Conservation (phyloP, 2,113 vertebrate species). For the Dipodomys stephensi region DNA sequence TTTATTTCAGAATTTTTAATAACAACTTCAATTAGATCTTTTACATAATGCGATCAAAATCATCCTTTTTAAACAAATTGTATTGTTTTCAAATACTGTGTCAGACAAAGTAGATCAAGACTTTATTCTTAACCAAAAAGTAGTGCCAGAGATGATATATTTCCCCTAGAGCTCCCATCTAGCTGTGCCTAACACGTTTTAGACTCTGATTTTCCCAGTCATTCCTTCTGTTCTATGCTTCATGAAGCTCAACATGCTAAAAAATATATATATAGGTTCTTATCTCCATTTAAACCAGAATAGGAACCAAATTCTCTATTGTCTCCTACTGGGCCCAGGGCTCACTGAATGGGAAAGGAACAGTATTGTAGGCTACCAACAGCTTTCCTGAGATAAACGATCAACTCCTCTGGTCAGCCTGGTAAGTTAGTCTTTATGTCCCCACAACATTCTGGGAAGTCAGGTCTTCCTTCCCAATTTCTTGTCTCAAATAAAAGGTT, state of each 20-base stretch:
- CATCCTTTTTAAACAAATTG: not conserved
- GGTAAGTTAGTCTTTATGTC: not conserved
- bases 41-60: constrained; percentile 64
- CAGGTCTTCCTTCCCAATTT: not conserved
- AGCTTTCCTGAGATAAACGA: not conserved
- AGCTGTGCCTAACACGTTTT: not conserved
- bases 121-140: constrained; percentile 38
- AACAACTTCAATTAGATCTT: constrained; percentile 64
- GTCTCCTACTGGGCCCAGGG: not conserved
- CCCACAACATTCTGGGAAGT: not conserved
- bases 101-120: constrained; percentile 22
- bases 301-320: not conserved
- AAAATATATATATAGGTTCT: not conserved
- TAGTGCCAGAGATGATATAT: not conserved
- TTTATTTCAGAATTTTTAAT: constrained; percentile 67
- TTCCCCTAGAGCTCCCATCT: not conserved
- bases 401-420: not conserved
- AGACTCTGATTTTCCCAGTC: not conserved
- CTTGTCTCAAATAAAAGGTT: constrained; percentile 36
- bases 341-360: not conserved
- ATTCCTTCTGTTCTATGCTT: not conserved
- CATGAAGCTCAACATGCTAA: not conserved
- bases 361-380: not conserved
- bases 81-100: not conserved
- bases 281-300: not conserved